A percentile compares a stretch with the other conserved stretches of the same genome.
Conservation (phyloP, 53 echinoderm and acorn worm species). For the Henricia sp. region DNA sequence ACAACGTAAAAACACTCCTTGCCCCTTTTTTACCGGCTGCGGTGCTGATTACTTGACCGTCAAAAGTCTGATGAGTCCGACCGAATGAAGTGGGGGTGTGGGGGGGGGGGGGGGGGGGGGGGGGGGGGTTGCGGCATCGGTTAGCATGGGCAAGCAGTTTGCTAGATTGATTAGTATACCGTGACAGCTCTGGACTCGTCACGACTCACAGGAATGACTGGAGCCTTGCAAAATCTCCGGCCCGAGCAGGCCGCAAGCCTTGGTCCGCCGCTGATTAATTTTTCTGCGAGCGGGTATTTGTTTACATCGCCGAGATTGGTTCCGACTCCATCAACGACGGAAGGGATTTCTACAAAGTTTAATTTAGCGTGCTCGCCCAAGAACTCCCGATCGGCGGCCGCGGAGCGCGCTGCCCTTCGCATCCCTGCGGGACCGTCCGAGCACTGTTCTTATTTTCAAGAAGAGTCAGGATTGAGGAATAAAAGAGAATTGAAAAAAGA, state of each 20-base stretch:
- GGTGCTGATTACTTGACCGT: constrained; percentile 20
- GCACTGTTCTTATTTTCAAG: constrained; percentile 32
- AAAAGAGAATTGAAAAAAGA: too few relatives aligned
- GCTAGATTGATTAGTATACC: constrained; percentile 66
- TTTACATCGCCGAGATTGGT: constrained; percentile 63
- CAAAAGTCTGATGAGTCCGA: constrained; percentile 22
- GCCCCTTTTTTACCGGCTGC: too few relatives aligned
- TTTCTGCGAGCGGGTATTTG: constrained; percentile 64
- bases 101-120: not conserved
- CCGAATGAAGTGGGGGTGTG: constrained; percentile 25
- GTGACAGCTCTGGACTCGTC: constrained; percentile 63
- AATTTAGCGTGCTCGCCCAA: constrained; percentile 52
- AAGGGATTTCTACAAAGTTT: constrained; percentile 65
- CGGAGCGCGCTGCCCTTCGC: constrained; percentile 11
- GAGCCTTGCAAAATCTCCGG: constrained; percentile 61
- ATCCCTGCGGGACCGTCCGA: constrained; percentile 20
- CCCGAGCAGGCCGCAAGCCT: constrained; percentile 59
- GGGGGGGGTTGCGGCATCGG: not conserved
- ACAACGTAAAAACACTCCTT: too few relatives aligned
- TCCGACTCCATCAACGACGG: constrained; percentile 54
- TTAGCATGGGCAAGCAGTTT: constrained; percentile 45
- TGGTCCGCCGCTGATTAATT: constrained; percentile 59
- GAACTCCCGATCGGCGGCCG: constrained; percentile 38
- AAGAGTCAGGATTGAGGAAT: too few relatives aligned
- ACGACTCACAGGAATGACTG: constrained; percentile 66